Evolutionary conservation across 1,140 invertebrate genomes (phyloP).

Genomic region (Papilio machaon): DNA sequence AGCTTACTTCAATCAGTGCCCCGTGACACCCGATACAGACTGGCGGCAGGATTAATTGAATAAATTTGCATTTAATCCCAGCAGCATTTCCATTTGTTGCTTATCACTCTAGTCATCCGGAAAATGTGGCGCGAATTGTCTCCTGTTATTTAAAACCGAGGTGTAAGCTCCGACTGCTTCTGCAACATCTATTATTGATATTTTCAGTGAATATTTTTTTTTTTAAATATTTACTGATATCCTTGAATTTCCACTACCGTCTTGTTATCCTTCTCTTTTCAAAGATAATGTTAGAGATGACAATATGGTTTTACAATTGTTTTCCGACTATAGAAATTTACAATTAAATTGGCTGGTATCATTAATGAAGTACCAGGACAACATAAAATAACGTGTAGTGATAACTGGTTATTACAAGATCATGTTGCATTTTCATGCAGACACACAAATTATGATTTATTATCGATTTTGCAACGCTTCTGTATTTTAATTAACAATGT

Average conservation of each 20-base stretch:
- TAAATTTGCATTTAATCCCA: slow-evolving; percentile 76
- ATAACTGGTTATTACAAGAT: background rate
- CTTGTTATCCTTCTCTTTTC: background rate
- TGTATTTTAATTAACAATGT: background rate
- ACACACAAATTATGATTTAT: background rate
- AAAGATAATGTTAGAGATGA: background rate
- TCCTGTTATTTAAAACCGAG: slow-evolving; percentile 35
- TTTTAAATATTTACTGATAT: too few species aligned
- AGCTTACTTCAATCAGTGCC: slow-evolving; percentile 75
- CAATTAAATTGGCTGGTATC: background rate
- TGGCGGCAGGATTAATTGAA: slow-evolving; percentile 76
- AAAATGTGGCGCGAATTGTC: slow-evolving; percentile 17
- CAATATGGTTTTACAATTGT: background rate
- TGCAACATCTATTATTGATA: background rate
- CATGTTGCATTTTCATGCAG: background rate
- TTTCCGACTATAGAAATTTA: background rate
- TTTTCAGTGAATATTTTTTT: background rate
- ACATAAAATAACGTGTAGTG: background rate
- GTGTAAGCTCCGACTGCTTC: background rate
- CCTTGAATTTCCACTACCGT: too few species aligned
- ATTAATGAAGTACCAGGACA: background rate
- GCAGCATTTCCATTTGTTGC: slow-evolving; percentile 75
- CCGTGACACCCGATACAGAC: slow-evolving; percentile 71
- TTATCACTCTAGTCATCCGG: slow-evolving; percentile 42
- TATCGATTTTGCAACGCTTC: background rate